phyloP scores from a whole-genome alignment of 2,797 vertebrate genomes.

The Sebastes goodei region DNA sequence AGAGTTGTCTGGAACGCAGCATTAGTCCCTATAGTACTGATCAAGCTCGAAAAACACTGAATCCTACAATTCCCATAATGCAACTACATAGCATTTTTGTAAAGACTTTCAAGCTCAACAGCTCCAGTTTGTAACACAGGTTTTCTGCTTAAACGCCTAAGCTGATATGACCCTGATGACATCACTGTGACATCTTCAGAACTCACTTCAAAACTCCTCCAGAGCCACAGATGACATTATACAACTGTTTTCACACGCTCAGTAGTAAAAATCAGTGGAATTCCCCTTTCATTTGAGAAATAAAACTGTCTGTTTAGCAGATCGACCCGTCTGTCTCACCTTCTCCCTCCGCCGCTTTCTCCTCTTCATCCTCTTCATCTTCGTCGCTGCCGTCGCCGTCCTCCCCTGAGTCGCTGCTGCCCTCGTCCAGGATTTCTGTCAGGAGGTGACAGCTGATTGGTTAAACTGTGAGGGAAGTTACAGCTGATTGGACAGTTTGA shows the following conservation, averaged over 20 bases:
- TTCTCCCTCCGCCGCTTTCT: conserved; percentile 73
- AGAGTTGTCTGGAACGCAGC: no score
- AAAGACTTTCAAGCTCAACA: background rate
- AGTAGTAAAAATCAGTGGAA: no score
- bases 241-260: no score
- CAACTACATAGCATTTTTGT: background rate
- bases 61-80: background rate
- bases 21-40: background rate
- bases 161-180: background rate
- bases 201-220: background rate
- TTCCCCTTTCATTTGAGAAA: no score
- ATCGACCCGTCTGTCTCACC: conserved; percentile 38
- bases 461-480: background rate
- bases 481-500: background rate
- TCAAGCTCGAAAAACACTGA: background rate
- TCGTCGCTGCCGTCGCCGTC: conserved; percentile 90
- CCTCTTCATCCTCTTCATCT: conserved; percentile 86
- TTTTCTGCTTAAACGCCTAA: no score
- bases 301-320: background rate
- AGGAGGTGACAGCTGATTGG: conserved; percentile 2
- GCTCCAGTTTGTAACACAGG: background rate
- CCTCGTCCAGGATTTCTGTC: conserved; percentile 97
- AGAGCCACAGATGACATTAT: background rate
- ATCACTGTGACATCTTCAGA: background rate
- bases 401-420: conserved; percentile 91